phyloP scores from a whole-genome alignment of 2,888 invertebrate genomes.

The Drosophila ochracea region DNA sequence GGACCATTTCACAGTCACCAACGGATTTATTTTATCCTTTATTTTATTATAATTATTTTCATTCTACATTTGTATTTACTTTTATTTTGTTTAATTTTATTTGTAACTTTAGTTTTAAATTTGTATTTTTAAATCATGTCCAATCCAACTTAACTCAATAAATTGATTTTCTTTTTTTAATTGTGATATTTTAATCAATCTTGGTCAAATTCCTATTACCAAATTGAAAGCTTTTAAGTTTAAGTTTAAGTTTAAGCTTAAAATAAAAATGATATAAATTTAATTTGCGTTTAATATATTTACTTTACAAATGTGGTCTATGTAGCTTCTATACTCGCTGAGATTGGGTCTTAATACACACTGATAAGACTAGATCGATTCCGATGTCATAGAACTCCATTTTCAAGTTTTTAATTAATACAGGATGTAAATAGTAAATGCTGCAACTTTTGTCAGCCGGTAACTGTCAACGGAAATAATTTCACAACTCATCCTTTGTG shows the following conservation, averaged over 20 bases:
- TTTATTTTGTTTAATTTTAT: not conserved
- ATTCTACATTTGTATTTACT: not conserved
- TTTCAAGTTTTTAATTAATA: not conserved
- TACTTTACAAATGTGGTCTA: not conserved
- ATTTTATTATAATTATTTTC: not conserved
- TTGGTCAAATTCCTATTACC: not conserved
- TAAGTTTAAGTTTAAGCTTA: not conserved
- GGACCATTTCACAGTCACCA: not conserved
- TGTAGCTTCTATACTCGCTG: not conserved
- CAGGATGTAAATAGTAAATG: constrained; percentile 12
- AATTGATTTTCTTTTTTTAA: not conserved
- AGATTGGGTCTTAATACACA: not conserved
- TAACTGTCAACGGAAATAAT: constrained; percentile 58
- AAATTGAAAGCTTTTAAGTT: not conserved
- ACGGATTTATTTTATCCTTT: not conserved
- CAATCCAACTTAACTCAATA: not conserved
- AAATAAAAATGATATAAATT: not conserved
- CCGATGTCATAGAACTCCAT: not conserved
- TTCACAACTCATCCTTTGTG: constrained; percentile 32
- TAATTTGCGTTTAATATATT: not conserved
- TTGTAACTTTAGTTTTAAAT: not conserved
- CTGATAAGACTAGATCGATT: not conserved
- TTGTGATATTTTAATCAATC: not conserved
- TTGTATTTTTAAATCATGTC: not conserved
- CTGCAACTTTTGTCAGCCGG: constrained; percentile 40